Percentiles rank a stretch among this genome's conserved stretches.
phyloP scores from a whole-genome alignment of 2,113 vertebrate species.

The Thamnophis sirtalis region DNA sequence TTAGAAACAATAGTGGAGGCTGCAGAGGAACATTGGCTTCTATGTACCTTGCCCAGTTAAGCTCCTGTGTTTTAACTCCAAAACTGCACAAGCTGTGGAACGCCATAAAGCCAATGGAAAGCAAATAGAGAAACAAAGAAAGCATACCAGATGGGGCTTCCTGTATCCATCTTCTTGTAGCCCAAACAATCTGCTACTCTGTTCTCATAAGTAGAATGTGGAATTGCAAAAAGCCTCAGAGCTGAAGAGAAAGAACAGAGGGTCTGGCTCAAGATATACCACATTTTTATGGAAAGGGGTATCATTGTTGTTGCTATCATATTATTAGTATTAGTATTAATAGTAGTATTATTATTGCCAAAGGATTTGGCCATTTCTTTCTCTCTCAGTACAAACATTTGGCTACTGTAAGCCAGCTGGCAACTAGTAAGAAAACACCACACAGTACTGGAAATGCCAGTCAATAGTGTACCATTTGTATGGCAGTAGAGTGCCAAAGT shows the following conservation, averaged over 20 bases:
- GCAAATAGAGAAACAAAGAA: slow-evolving; percentile 72
- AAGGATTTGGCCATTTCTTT: slow-evolving; percentile 59
- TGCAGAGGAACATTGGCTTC: neutral
- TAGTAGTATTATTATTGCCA: slow-evolving; percentile 63
- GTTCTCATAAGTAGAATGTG: slow-evolving; percentile 73
- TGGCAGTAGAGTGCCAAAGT: slow-evolving; percentile 38
- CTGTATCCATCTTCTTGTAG: slow-evolving; percentile 77
- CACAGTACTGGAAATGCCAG: slow-evolving; percentile 25
- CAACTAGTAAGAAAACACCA: slow-evolving; percentile 57
- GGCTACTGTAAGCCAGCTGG: slow-evolving; percentile 67
- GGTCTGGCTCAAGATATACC: slow-evolving; percentile 70
- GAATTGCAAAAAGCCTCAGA: slow-evolving; percentile 73
- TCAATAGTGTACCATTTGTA: slow-evolving; percentile 38
- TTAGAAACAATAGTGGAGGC: neutral
- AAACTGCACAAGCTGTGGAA: neutral
- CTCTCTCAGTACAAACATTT: slow-evolving; percentile 64
- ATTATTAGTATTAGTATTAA: slow-evolving; percentile 57
- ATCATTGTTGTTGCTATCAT: slow-evolving; percentile 61
- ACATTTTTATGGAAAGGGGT: slow-evolving; percentile 63
- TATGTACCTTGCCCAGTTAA: neutral
- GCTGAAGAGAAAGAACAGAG: slow-evolving; percentile 70
- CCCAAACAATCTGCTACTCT: slow-evolving; percentile 79
- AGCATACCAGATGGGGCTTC: slow-evolving; percentile 77
- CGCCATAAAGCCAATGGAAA: slow-evolving; percentile 53
- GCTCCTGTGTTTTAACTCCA: neutral